phyloP scores from a whole-genome alignment of 1,140 invertebrate species.

The Polypedilum pembai region DNA sequence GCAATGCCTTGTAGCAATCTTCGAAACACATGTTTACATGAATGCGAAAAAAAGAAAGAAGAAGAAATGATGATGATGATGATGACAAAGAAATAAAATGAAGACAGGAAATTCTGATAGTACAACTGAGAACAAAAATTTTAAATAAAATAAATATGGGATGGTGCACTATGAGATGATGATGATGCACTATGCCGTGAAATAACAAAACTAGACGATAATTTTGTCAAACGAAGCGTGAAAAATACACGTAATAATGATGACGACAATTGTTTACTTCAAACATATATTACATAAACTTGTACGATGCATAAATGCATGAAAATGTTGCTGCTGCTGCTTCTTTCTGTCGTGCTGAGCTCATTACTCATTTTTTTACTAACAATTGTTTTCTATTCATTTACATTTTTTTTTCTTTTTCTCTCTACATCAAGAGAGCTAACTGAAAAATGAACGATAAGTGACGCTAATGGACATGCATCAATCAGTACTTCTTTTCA shows the following conservation, averaged over 20 bases:
- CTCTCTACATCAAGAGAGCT: not conserved
- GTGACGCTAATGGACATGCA: not conserved
- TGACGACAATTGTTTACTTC: not conserved
- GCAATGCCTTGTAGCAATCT: not conserved
- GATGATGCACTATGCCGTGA: not conserved
- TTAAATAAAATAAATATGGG: not conserved
- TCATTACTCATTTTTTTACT: not conserved
- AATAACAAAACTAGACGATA: not conserved
- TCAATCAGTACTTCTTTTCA: not conserved
- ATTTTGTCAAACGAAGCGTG: not conserved
- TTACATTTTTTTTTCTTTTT: not conserved
- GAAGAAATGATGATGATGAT: not conserved
- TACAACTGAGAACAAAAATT: too few species aligned
- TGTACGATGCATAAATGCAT: not conserved
- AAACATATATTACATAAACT: not conserved
- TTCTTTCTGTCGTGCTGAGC: not conserved
- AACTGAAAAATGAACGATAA: not conserved
- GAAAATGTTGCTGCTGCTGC: not conserved
- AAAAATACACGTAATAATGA: slow-evolving; percentile 10
- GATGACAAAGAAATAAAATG: too few species aligned
- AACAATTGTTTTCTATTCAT: not conserved
- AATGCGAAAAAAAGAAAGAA: not conserved
- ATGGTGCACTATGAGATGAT: not conserved
- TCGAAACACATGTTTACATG: not conserved
- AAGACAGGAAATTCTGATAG: not conserved